Base-by-base conservation (phyloP, 2,888 invertebrate genomes). In the Pimpla rufipes region DNA sequence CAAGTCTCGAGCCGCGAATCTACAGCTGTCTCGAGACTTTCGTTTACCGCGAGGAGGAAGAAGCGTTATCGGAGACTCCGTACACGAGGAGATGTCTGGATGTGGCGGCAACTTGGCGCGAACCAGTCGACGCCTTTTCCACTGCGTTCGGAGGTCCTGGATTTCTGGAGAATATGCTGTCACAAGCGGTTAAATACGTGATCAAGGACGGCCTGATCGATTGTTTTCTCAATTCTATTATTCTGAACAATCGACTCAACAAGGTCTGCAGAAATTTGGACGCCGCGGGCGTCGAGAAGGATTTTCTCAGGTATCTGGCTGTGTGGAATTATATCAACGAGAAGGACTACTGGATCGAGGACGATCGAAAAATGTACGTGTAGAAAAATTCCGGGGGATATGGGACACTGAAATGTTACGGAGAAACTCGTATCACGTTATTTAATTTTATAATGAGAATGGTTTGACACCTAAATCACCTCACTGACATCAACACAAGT, bases 191-290 rank as follows among this genome's bases (percentile, higher is more conserved):
- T 52, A 85, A 89, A 55, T 87, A 81, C 82, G 75, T 90, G 8
- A 77, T 87, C 40, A 87, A 87, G 62, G 87, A 90, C 52, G 88
- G 89, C 23, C 71, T 90, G 50, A 47, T 89, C 10, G 84, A 87
- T 40, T 83, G 87, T 59, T 87, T 93, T 59, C 55, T 89, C 66
- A 87, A 92, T 71, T 88, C 91, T 6, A 73, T 90, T n/a, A 79
- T 88, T 37, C 64, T 90, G 55, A 88, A 89, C 66, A 90, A 88
- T 16, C 86, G 91, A 37, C 47, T 90, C 23, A 87, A 87, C 55
- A 87, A 87, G 59, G 86, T 91, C 40, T 86, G 85, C 18, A 83
- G 86, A 0, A 88, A 91, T 62, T 68, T 90, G n/a, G 88, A 89
- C 35, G 59, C 81, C 2, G 57, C 90, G 64, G 88, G 85, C 8